Conservation (phyloP, 2,888 invertebrate genomes). For the Tuta absoluta region DNA sequence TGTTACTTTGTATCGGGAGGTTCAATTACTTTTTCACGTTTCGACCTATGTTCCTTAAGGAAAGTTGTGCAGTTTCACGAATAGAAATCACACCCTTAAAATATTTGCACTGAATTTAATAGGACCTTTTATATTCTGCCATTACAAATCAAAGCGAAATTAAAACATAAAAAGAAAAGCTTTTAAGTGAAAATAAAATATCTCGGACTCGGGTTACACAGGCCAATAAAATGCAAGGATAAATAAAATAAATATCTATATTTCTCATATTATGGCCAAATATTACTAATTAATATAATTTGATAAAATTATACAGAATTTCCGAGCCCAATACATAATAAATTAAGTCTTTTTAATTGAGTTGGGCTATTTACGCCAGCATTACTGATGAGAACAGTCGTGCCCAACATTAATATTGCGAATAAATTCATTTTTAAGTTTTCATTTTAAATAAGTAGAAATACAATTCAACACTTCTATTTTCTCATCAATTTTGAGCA, state of each 20-base stretch:
- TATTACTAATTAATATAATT: neutral
- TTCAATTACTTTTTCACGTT: no score
- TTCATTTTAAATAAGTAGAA: neutral
- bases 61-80: no score
- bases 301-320: neutral
- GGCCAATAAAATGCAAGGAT: neutral
- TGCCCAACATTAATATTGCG: neutral
- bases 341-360: constrained; percentile 3
- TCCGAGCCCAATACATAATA: neutral
- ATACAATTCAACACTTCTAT: neutral
- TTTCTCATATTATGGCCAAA: constrained; percentile 44
- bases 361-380: neutral
- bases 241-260: constrained; percentile 25
- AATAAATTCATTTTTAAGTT: neutral
- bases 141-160: neutral
- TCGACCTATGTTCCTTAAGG: no score
- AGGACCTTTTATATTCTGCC: neutral
- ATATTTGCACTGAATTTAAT: no score
- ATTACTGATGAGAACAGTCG: neutral
- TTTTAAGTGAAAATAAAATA: neutral
- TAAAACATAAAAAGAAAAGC: neutral
- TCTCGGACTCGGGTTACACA: neutral
- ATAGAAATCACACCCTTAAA: no score
- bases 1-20: no score
- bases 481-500: neutral